A percentile compares a stretch with the other conserved stretches of the same genome.
Conservation (phyloP, 92 coral and sea anemone genomes). For the Chrysogorgia sp. region DNA sequence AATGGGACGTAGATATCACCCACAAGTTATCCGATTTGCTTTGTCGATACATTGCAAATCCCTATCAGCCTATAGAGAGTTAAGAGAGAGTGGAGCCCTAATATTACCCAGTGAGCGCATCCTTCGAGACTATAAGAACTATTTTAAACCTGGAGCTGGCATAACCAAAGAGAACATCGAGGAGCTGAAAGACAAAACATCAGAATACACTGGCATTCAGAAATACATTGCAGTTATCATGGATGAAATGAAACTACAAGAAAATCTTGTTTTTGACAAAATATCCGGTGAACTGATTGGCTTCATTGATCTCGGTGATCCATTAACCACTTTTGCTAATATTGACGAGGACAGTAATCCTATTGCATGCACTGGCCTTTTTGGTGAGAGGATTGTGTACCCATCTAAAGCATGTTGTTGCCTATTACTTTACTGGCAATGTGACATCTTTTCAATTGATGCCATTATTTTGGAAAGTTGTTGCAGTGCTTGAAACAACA, state of each 20-base stretch:
- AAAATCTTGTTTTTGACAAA: slow-evolving; percentile 65
- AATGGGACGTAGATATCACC: slow-evolving; percentile 64
- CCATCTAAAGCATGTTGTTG: slow-evolving; percentile 58
- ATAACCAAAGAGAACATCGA: slow-evolving; percentile 53
- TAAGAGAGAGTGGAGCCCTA: slow-evolving; percentile 54
- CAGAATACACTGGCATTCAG: slow-evolving; percentile 66
- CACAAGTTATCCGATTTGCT: slow-evolving; percentile 63
- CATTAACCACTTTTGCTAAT: slow-evolving; percentile 58
- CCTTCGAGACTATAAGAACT: slow-evolving; percentile 62
- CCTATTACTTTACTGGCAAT: slow-evolving; percentile 61
- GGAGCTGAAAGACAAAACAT: no score
- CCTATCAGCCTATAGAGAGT: slow-evolving; percentile 70
- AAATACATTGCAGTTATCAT: slow-evolving; percentile 63
- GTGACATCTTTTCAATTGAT: slow-evolving; percentile 51
- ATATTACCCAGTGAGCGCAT: slow-evolving; percentile 63
- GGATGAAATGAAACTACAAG: slow-evolving; percentile 67
- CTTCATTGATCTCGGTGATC: slow-evolving; percentile 69
- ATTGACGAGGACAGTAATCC: slow-evolving; percentile 35
- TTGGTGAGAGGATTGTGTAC: slow-evolving; percentile 59
- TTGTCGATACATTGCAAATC: slow-evolving; percentile 65
- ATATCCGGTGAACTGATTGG: slow-evolving; percentile 66
- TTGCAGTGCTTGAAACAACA: slow-evolving; percentile 45
- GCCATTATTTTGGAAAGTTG: slow-evolving; percentile 64
- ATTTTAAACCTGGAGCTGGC: slow-evolving; percentile 59
- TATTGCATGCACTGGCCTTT: slow-evolving; percentile 26